A percentile compares a stretch with the other conserved stretches of the same genome.
These are phyloP conservation scores for Nephrotoma appendiculata DNA, from an alignment of 2,888 invertebrate genomes.

Conservation along the genomic window DNA sequence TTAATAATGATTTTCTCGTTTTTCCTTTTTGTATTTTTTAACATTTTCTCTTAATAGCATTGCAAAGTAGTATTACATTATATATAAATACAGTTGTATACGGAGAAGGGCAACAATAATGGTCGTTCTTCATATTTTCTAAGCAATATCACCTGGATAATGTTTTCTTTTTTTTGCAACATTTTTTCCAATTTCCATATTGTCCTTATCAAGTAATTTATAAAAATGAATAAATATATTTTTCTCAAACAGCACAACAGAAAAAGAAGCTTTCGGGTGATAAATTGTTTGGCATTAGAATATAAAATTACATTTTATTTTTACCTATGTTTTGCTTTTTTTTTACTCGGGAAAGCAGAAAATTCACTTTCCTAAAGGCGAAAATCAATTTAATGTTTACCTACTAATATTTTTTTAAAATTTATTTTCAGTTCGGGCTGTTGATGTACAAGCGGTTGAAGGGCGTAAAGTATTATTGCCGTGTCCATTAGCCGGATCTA, in stretches of 20 bases:
- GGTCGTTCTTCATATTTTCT: neutral
- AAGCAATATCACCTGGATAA: neutral
- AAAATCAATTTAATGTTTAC: neutral
- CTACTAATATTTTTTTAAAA: neutral
- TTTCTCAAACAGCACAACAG: neutral
- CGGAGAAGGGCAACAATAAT: neutral
- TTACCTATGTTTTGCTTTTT: neutral
- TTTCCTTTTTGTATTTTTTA: neutral
- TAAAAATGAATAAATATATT: neutral
- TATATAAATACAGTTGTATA: neutral
- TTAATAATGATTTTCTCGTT: neutral
- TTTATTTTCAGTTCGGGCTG: neutral
- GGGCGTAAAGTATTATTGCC: constrained; percentile 66
- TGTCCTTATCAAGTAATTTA: neutral
- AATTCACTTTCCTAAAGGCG: neutral
- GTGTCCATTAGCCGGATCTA: constrained; percentile 62
- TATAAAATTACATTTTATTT: neutral
- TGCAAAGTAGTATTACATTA: neutral
- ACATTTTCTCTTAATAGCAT: neutral
- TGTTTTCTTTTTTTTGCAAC: neutral
- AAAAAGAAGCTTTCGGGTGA: neutral
- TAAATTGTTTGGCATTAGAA: neutral
- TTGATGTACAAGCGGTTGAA: constrained; percentile 43
- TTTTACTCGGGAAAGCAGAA: neutral
- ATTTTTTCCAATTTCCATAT: neutral